Evolutionary conservation across 2,888 invertebrate species (phyloP), one percentile per base, ranked within the genome.

Genomic region (Bombyx huttoni): DNA sequence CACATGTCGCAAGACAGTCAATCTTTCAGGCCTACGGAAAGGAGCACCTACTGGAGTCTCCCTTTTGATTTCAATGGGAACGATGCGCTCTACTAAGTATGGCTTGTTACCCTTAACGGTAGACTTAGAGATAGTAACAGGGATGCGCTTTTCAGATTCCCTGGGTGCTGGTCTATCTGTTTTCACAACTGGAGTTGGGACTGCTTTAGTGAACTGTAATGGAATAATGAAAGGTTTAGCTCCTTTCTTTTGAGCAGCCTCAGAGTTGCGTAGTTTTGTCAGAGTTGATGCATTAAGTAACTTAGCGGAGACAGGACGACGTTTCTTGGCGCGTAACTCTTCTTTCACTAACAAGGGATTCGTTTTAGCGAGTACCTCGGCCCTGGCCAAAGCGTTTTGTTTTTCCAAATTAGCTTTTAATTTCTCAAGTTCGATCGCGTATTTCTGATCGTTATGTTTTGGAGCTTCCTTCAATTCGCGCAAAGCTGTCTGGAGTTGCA

Each of bases 391-490:
- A 46, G 72, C 68, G 7, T 73, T 76, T 57, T 77, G 75, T 51
- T 73, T 75, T 46, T 68, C 70, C 47, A 72, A 58, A 24, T 69
- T 69, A 51, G 62, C 60, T 13, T 60, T 61, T 8, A 76, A 58
- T n/a, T 70, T 74, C 54, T 76, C 74, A 8, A 79, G 59, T 57
- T 75, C 76, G 51, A 63, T 64, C 0, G 66, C 70, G 24, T 68
- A 68, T 54, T 69, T 75, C 48, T 65, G 67, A 10, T 68, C 67
- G 49, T 73, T 77, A 57, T 79, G 74, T 55, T 77, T 73, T 0
- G 73, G 55, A 53, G 76, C 60, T 55, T 77, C 59, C 73, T 79
- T 67, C 3, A 74, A 52, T 46, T 70, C 64, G 34, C 63, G 58
- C 14, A 68, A 52, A 53, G 60, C 62, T 13, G 55, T 52, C 35